A percentile compares a stretch with the other conserved stretches of the same genome.
Conservation (phyloP, 2,888 invertebrate genomes). For the Lathronympha strigana region DNA sequence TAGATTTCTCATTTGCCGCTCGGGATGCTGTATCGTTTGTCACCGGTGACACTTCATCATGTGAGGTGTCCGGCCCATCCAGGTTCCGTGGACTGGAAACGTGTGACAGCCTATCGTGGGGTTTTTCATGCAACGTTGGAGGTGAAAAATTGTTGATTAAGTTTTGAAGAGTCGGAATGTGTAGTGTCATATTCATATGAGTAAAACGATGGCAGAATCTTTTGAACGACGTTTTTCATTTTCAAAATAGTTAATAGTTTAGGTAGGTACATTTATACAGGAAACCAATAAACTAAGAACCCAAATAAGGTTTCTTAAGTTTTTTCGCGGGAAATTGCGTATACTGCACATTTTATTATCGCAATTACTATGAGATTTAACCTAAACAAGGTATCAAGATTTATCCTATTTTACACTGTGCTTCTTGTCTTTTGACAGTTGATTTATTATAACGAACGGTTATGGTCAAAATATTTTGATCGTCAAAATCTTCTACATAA, state of each 20-base stretch:
- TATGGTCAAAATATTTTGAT: slow-evolving; percentile 16
- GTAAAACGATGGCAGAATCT: background rate
- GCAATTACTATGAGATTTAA: too few species aligned
- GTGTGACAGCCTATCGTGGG: slow-evolving; percentile 56
- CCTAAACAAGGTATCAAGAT: too few species aligned
- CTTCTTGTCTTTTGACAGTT: background rate
- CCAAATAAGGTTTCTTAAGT: too few species aligned
- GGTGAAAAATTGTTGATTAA: slow-evolving; percentile 21
- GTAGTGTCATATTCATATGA: background rate
- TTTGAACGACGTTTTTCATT: too few species aligned
- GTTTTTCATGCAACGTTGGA: slow-evolving; percentile 31
- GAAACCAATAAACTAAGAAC: too few species aligned
- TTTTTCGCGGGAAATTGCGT: too few species aligned
- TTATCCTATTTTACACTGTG: too few species aligned
- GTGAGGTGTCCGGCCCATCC: slow-evolving; percentile 72
- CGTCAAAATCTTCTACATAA: slow-evolving; percentile 10
- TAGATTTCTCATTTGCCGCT: slow-evolving; percentile 78
- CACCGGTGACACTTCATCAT: slow-evolving; percentile 80
- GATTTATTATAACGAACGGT: background rate
- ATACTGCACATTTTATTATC: too few species aligned
- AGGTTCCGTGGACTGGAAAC: slow-evolving; percentile 65
- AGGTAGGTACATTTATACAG: too few species aligned
- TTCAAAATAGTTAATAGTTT: too few species aligned
- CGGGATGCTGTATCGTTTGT: slow-evolving; percentile 72
- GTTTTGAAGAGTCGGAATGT: background rate